Conservation (phyloP, 2,113 vertebrate species). For the Corvus moneduloides region DNA sequence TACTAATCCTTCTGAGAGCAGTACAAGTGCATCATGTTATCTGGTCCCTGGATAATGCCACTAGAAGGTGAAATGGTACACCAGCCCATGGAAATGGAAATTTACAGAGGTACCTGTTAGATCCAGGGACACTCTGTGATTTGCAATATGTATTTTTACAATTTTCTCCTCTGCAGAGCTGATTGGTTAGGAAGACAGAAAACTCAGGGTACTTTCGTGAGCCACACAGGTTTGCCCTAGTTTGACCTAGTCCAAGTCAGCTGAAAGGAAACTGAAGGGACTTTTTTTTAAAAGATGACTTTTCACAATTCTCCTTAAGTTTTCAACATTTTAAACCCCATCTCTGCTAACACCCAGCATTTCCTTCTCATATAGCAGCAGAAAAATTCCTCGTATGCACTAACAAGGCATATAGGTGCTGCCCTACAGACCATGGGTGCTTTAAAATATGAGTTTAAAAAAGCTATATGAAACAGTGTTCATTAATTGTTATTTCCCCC, state of each 20-base stretch:
- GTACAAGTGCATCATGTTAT: background rate
- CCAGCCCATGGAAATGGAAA: background rate
- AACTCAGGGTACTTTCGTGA: background rate
- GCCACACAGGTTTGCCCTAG: background rate
- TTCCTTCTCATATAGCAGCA: background rate
- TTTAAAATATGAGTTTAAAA: background rate
- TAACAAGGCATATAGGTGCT: background rate
- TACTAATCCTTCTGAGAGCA: background rate
- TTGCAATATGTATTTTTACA: background rate
- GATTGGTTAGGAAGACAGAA: background rate
- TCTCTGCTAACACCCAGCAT: background rate
- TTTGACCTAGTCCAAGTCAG: background rate
- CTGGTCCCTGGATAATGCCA: background rate
- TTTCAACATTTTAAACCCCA: background rate
- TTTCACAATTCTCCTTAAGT: background rate
- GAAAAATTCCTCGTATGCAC: background rate
- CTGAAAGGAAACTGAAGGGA: background rate
- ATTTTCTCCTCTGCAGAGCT: background rate
- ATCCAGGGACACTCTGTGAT: rapidly evolving
- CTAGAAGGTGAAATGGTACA: background rate
- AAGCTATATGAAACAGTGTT: background rate
- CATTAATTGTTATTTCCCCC: background rate
- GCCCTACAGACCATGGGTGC: background rate
- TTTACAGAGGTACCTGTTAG: rapidly evolving
- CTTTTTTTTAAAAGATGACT: background rate